Base-by-base conservation (phyloP, 35 echinoderm and acorn worm species). In the Lytechinus pictus region DNA sequence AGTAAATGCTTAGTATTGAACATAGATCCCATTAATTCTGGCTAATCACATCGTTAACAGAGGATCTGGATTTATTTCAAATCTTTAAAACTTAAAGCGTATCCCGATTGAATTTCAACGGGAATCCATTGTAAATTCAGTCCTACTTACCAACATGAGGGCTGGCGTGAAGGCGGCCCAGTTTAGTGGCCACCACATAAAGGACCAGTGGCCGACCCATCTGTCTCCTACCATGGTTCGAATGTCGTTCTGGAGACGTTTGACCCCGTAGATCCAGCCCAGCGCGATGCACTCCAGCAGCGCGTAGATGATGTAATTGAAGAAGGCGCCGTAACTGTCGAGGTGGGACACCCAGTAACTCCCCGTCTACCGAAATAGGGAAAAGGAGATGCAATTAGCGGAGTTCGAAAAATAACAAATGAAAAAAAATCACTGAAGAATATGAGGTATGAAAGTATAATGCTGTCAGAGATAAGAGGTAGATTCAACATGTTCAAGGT, bases 151-250 rank as follows among this genome's bases (percentile, higher is more conserved):
- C 21, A 93, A 89, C 53, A 99, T 57, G 13, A 99, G 60, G 0
- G 97, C 98, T 0, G 98, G 98, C 55, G 98, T 99, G 54, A 99
- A 94, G 19, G 95, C 95, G 28, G 95, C 95, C 98, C 98, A 99
- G 95, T 97, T 97, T 8, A 99, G 28, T 5, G 96, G 91, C 97
- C 97, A 99, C 97, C 97, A 99, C 53, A 96, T 55, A 28, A 99
- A 99, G 28, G 96, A 28, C 5, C 94, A 95, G 33, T 94, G 95
- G 88, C 97, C 95, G 33, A 99, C 96, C 71, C 94, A 97, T 4
- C 87, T 87, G 55, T 95, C 91, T 8, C 98, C 98, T 4, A 98
- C 61, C 98, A 99, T 99, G 44, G 97, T 95, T 19, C 98, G 96
- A 28, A 99, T 97, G 57, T 99, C 98, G 92, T 99, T 99, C 52